Evolutionary conservation across 2,888 invertebrate species (phyloP), one percentile per base, ranked within the genome.

Genomic region (Andrena marginata): DNA sequence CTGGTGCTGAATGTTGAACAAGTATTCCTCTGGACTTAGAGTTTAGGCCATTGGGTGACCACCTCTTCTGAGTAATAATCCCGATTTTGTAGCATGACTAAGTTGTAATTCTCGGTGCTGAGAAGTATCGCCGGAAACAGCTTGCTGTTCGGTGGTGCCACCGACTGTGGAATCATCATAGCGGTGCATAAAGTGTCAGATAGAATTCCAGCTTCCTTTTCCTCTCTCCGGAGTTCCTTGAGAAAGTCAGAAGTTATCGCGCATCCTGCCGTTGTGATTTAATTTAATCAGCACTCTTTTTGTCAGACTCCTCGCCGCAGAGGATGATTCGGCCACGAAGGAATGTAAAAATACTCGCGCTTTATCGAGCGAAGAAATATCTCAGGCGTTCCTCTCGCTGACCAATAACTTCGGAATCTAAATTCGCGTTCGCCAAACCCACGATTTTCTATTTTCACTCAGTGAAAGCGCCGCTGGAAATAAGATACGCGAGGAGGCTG

Each of bases 381-480:
- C 54, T 31, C 13, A 31, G 6, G 23, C 54, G 59, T 35, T 64
- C 42, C 63, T 26, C 56, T 8, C 62, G 59, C 26, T 67, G 77
- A 71, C 82, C 67, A 59, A 82, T 60, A 70, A 67, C 63, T 48
- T 31, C 29, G 82, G 63, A 60, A 78, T 78, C 51, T 75, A 63
- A 78, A 78, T 75, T 82, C 65, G 69, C 82, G 56, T 67, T 48
- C 64, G 56, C 31, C 62, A 23, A 68, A 63, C 51, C 74, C 68
- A 54, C 82, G 68, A 69, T 84, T 78, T 71, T 78, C 75, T 80
- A 82, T 80, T 80, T 80, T 81, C 73, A 69, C 68, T 10, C 48
- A 7, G 67, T 54, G 73, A 74, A 72, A 67, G 69, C 75, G 70
- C 56, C 70, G 81, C 42, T 60, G 81, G 60, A 73, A 81, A 81